phyloP scores from a whole-genome alignment of 2,888 invertebrate genomes.

The Linnaemya vulpina region DNA sequence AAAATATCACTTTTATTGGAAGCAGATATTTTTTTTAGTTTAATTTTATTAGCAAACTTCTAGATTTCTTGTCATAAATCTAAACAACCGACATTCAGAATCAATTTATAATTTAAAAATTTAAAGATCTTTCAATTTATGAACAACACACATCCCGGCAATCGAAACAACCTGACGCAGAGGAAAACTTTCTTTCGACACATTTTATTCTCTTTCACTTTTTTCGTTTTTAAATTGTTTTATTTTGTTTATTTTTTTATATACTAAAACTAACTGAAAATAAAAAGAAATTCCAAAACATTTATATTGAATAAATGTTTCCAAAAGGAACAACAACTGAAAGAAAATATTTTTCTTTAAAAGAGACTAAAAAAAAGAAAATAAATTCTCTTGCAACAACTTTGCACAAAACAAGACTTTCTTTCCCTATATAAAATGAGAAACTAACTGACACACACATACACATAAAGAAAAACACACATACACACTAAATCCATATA shows the following conservation, averaged over 20 bases:
- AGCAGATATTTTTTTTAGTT: not conserved
- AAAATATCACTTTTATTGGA: not conserved
- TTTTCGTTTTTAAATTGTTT: not conserved
- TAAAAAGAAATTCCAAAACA: conserved; percentile 39
- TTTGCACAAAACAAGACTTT: conserved; percentile 42
- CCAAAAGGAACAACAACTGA: conserved; percentile 19
- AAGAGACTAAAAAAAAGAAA: conserved; percentile 20
- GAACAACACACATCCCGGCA: conserved; percentile 32
- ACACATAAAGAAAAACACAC: conserved; percentile 1
- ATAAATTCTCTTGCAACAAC: conserved; percentile 31
- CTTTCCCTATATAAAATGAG: conserved; percentile 26
- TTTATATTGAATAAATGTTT: conserved; percentile 53
- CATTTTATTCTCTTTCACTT: conserved; percentile 20
- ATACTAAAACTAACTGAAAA: conserved; percentile 5
- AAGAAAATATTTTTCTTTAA: conserved; percentile 25
- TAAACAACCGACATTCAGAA: not conserved
- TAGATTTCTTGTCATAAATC: not conserved
- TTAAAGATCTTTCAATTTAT: conserved; percentile 53
- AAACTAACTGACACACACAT: not conserved
- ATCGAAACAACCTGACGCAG: conserved; percentile 45
- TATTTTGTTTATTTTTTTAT: not conserved
- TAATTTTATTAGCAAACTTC: not conserved
- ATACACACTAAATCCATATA: not conserved
- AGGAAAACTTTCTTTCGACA: conserved; percentile 42
- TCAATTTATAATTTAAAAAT: conserved; percentile 2